A percentile compares a stretch with the other conserved stretches of the same genome.
Evolutionary conservation across 2,113 vertebrate genomes (phyloP).

Genomic region (Bubo scandiacus): DNA sequence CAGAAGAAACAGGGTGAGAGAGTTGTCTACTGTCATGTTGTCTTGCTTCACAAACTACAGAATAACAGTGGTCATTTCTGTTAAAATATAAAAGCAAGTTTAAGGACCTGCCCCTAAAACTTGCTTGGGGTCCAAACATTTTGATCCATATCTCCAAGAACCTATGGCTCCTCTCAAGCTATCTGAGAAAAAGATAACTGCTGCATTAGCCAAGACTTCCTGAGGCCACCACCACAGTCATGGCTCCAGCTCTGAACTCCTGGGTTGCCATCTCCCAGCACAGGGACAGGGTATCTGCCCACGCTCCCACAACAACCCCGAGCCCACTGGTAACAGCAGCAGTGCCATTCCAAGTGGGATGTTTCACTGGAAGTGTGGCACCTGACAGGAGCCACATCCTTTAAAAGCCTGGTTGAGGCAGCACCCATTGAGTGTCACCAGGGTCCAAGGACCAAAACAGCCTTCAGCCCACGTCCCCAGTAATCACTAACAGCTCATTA

Average conservation of each 20-base stretch:
- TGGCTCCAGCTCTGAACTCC: not conserved
- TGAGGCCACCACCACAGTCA: not conserved
- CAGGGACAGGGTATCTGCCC: not conserved
- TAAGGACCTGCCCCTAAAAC: not conserved
- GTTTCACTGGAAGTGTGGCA: rapidly evolving
- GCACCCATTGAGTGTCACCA: rapidly evolving
- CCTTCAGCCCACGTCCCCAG: not conserved
- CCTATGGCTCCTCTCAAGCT: no score
- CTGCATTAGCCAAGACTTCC: not conserved
- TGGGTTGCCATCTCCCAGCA: rapidly evolving
- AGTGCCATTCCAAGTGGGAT: not conserved
- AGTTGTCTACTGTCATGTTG: rapidly evolving
- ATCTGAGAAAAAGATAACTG: not conserved
- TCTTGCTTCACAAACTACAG: not conserved
- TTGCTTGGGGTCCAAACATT: not conserved
- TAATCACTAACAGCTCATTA: not conserved
- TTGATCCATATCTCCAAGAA: not conserved
- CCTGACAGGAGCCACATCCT: rapidly evolving
- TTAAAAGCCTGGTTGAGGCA: not conserved
- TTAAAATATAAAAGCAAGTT: not conserved
- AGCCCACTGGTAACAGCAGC: not conserved
- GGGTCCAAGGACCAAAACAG: not conserved
- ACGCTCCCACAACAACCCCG: rapidly evolving
- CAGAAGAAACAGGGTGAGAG: not conserved
- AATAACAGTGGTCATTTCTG: not conserved